Base-by-base conservation (phyloP, 2,888 invertebrate species). In the Drosophila colorata region DNA sequence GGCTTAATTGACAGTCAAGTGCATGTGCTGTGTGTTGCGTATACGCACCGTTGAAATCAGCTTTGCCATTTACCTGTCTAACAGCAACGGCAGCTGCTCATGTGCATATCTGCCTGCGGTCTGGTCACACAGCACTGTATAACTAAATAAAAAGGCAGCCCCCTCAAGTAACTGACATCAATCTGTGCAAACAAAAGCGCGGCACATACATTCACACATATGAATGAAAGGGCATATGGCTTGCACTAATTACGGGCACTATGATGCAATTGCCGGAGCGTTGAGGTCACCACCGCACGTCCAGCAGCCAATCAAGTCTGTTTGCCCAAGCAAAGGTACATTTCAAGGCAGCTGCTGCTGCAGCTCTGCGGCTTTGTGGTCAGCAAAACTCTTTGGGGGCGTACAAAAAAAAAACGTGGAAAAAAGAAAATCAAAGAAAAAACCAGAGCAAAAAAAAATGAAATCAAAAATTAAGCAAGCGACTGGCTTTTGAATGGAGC, bases 221-320 rank as follows among this genome's bases (percentile, higher is more conserved):
- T 38, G 16, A 31, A 51, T 61, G 61, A 69, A 74, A 60, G 52
- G 74, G 74, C 69, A 66, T 51, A 61, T 58, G 28, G 60, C 57
- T 58, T 67, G 72, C 67, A 77, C 74, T 74, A 74, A 74, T 74
- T 74, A 74, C 74, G 53, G 40, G 65, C 52, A 55, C 72, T 59
- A 65, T 49, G 59, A 44, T 66, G 44, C 64, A 18, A 56, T 46
- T 63, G 63, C 52, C 25, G 16, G 44, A 53, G 49, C 48, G 73
- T 57, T 74, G 74, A 74, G 77, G 80, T 70, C 69, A 72, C 16
- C 64, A 37, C 55, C 47, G 66, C 77, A 76, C 66, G 57, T 75
- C 51, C 72, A 31, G 58, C 57, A 47, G 70, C 78, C 81, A 82
- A 82, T 87, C 85, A 82, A 78, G 85, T 74, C 69, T 80, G 60